phyloP scores from a whole-genome alignment of 2,888 invertebrate species.

The Andrena marginata region DNA sequence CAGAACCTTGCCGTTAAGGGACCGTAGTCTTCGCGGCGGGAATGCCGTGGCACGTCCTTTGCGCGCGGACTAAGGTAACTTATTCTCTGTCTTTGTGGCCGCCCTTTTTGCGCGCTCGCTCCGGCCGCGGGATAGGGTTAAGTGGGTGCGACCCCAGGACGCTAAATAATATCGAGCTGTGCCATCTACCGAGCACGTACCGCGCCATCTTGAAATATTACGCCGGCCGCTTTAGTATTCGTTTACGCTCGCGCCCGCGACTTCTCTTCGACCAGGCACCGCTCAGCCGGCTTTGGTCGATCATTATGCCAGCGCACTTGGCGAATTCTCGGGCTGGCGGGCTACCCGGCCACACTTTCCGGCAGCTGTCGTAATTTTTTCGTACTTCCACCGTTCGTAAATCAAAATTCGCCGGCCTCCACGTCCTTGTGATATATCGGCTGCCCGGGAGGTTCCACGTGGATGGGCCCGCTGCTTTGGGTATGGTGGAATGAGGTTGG shows the following conservation, averaged over 20 bases:
- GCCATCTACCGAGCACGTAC: conserved; percentile 79
- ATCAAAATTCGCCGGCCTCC: conserved; percentile 47
- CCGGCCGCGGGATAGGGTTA: conserved; percentile 80
- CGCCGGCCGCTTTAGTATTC: conserved; percentile 76
- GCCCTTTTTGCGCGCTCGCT: conserved; percentile 77
- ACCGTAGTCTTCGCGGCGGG: conserved; percentile 69
- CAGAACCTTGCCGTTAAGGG: conserved; percentile 54
- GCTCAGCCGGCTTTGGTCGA: conserved; percentile 12
- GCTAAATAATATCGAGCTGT: conserved; percentile 83
- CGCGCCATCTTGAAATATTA: conserved; percentile 80
- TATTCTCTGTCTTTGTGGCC: conserved; percentile 82
- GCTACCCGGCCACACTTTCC: conserved; percentile 29
- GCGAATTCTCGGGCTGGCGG: conserved; percentile 41
- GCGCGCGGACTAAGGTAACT: conserved; percentile 79
- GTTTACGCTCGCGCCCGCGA: conserved; percentile 60
- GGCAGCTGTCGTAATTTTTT: conserved; percentile 39
- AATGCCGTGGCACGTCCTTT: conserved; percentile 77
- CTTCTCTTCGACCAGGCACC: conserved; percentile 57
- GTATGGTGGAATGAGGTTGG: too few relatives aligned
- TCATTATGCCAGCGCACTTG: conserved; percentile 40
- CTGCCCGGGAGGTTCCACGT: neutral
- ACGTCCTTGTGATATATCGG: conserved; percentile 36
- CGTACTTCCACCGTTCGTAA: conserved; percentile 39
- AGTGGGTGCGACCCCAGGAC: conserved; percentile 83
- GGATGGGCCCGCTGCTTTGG: neutral